Percentiles rank a stretch among this genome's conserved stretches.
Conservation (phyloP, 1,140 invertebrate species). For the Micrasema longulum region DNA sequence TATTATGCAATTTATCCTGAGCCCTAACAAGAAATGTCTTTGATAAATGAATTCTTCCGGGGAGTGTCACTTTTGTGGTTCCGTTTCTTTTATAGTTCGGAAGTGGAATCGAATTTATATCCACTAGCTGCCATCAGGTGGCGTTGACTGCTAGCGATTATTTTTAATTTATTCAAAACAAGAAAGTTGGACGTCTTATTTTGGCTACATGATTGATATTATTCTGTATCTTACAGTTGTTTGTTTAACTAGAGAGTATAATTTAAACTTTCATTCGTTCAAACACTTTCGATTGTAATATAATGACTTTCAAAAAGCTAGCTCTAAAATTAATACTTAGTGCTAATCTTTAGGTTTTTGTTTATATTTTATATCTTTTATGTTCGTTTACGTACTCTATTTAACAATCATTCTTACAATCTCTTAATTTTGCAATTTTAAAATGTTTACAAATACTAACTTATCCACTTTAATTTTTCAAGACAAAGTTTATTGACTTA, state of each 20-base stretch:
- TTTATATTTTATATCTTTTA: too few relatives aligned
- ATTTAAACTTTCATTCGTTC: too few relatives aligned
- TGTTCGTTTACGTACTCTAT: too few relatives aligned
- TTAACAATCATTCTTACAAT: too few relatives aligned
- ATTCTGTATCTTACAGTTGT: background rate
- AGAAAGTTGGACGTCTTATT: conserved; percentile 16
- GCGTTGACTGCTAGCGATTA: conserved; percentile 25
- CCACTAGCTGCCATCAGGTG: conserved; percentile 27
- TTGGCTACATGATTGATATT: background rate
- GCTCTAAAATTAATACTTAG: too few relatives aligned
- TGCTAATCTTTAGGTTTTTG: too few relatives aligned
- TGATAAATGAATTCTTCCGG: conserved; percentile 31
- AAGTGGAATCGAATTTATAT: conserved; percentile 31
- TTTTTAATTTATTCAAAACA: conserved; percentile 17
- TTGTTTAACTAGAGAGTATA: background rate
- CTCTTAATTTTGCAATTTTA: too few relatives aligned
- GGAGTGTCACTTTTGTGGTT: conserved; percentile 11
- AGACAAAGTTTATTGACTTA: too few relatives aligned
- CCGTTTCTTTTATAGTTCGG: conserved; percentile 17
- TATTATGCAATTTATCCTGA: conserved; percentile 35
- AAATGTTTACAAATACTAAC: too few relatives aligned
- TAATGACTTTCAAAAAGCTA: too few relatives aligned
- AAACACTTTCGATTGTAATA: too few relatives aligned
- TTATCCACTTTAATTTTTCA: too few relatives aligned
- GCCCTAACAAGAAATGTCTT: conserved; percentile 20